Conservation (phyloP, 1,140 invertebrate species). For the Lepidurus packardi region DNA sequence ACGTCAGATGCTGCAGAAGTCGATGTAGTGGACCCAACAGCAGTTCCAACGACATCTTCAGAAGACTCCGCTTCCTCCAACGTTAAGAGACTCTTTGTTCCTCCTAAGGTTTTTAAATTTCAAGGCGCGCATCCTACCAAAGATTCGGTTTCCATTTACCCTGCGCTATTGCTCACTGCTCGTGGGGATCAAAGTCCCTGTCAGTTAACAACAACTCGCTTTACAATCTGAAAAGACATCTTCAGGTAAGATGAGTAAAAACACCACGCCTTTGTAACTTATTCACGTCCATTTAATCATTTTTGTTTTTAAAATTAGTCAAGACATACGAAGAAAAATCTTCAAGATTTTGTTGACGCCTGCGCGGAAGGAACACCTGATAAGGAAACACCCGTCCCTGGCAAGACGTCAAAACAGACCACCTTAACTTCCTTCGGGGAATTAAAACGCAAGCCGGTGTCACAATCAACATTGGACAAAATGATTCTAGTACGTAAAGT, state of each 20-base stretch:
- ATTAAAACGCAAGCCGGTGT: no score
- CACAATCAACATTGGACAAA: no score
- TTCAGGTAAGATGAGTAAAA: not conserved
- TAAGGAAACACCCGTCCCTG: no score
- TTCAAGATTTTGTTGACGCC: not conserved
- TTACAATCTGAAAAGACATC: not conserved
- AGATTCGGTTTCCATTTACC: not conserved
- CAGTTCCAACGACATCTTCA: not conserved
- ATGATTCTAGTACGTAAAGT: no score
- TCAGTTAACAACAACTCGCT: not conserved
- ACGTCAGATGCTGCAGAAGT: not conserved
- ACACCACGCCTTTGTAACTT: not conserved
- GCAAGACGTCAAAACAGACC: no score
- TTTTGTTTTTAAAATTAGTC: not conserved
- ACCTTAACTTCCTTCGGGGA: no score
- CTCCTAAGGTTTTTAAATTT: not conserved
- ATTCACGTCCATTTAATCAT: not conserved
- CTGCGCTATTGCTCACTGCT: not conserved
- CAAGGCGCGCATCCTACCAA: not conserved
- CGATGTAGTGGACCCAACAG: not conserved
- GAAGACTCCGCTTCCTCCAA: not conserved
- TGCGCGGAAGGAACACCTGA: no score
- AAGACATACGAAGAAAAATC: not conserved
- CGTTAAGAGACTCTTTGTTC: not conserved
- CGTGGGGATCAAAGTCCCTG: not conserved